A percentile compares a stretch with the other conserved stretches of the same genome.
Conservation (phyloP, 64 coral and sea anemone species). For the Dendrophyllia cribrosa region DNA sequence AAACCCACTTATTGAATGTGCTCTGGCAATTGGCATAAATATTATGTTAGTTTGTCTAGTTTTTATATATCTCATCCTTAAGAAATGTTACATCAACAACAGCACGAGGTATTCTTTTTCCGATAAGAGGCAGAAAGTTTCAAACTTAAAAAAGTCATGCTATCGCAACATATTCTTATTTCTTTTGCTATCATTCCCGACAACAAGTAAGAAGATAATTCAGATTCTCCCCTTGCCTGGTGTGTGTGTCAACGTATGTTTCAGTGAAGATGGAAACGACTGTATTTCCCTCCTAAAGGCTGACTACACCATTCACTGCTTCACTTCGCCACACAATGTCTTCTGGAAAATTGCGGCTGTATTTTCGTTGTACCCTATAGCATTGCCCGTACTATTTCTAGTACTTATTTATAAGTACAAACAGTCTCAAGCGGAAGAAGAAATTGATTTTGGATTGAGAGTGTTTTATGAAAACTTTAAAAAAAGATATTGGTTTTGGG, state of each 20-base stretch:
- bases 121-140: conserved; percentile 18
- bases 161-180: conserved; percentile 59
- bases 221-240: conserved; percentile 23
- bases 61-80: conserved; percentile 48
- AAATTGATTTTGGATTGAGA: not conserved
- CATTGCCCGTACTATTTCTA: conserved; percentile 70
- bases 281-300: conserved; percentile 18
- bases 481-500: conserved; percentile 8
- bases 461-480: conserved; percentile 32
- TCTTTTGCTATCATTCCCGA: conserved; percentile 27
- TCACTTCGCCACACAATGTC: conserved; percentile 7
- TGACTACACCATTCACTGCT: conserved; percentile 51
- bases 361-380: conserved; percentile 71
- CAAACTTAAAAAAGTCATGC: conserved; percentile 37
- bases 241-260: conserved; percentile 37
- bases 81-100: conserved; percentile 11
- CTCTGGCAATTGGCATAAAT: conserved; percentile 43
- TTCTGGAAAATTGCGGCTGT: conserved; percentile 57
- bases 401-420: conserved; percentile 69
- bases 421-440: not conserved
- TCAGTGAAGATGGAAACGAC: not conserved
- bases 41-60: conserved; percentile 29
- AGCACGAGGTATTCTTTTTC: not conserved
- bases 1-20: conserved; percentile 51
- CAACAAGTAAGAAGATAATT: conserved; percentile 55